Conservation (phyloP, 1,140 invertebrate species). For the Helicoverpa zea region DNA sequence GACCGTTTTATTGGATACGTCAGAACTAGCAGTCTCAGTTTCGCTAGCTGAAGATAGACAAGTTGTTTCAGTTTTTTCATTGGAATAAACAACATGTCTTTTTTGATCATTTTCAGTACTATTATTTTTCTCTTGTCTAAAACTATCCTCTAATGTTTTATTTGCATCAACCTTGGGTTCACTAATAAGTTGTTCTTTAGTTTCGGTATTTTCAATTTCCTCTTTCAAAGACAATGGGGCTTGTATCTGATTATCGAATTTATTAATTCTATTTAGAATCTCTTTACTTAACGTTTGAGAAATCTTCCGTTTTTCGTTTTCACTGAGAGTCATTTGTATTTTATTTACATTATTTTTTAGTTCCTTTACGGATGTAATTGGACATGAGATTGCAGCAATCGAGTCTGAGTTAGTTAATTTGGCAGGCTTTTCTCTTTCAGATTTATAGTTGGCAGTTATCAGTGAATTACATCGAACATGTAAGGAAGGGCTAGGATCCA, state of each 20-base stretch:
- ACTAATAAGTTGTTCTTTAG: constrained; percentile 3
- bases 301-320: constrained; percentile 91
- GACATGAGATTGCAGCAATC: constrained; percentile 85
- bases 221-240: constrained; percentile 71
- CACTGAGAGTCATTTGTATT: constrained; percentile 86
- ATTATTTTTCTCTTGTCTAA: constrained; percentile 48
- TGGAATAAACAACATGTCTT: constrained; percentile 66
- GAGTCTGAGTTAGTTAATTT: constrained; percentile 86
- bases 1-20: constrained; percentile 89
- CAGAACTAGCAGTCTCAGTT: constrained; percentile 90
- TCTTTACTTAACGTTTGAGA: constrained; percentile 92
- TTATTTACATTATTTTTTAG: constrained; percentile 84
- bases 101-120: constrained; percentile 55
- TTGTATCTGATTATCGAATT: constrained; percentile 84
- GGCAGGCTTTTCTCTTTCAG: constrained; percentile 65
- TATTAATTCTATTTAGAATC: constrained; percentile 89
- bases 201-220: constrained; percentile 78
- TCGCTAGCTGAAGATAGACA: constrained; percentile 87
- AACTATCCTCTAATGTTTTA: constrained; percentile 7
- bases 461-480: constrained; percentile 91
- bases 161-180: constrained; percentile 20
- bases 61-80: constrained; percentile 68
- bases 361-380: constrained; percentile 80
- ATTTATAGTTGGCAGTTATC: constrained; percentile 65
- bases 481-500: constrained; percentile 82